Percentiles rank a stretch among this genome's conserved stretches.
These are phyloP conservation scores for Lota lota DNA, from an alignment of 2,113 vertebrate genomes.

Conservation along the genomic window DNA sequence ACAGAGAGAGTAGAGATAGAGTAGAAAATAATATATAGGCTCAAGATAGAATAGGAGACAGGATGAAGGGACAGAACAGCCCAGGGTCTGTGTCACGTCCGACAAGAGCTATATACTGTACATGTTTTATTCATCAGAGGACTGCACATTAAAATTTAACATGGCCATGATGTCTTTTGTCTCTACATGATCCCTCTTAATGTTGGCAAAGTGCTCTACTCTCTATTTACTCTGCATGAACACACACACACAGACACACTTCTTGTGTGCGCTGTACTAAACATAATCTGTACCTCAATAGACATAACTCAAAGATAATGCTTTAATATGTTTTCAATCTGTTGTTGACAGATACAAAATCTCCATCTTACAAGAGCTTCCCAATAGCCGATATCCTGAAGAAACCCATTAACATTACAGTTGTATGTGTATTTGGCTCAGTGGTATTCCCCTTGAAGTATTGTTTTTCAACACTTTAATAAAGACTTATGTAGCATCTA, in stretches of 20 bases:
- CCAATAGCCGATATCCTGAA: no score
- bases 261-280: background rate
- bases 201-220: slow-evolving; percentile 58
- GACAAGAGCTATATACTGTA: slow-evolving; percentile 54
- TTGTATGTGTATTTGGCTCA: no score
- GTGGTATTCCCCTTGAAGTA: no score
- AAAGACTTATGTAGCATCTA: no score
- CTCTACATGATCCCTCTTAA: slow-evolving; percentile 66
- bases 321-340: no score
- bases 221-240: slow-evolving; percentile 27
- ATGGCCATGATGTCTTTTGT: slow-evolving; percentile 48
- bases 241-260: slow-evolving; percentile 27
- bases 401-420: no score
- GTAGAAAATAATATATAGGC: slow-evolving; percentile 19
- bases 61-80: slow-evolving; percentile 22
- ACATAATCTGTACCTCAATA: no score
- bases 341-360: no score
- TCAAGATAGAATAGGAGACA: slow-evolving; percentile 16
- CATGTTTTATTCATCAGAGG: slow-evolving; percentile 67
- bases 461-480: no score
- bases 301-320: no score
- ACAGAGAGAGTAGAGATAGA: background rate
- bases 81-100: slow-evolving; percentile 60
- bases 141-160: slow-evolving; percentile 66
- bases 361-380: no score